Evolutionary conservation across 2,888 invertebrate genomes (phyloP).

Genomic region (Calephelis perditalis): DNA sequence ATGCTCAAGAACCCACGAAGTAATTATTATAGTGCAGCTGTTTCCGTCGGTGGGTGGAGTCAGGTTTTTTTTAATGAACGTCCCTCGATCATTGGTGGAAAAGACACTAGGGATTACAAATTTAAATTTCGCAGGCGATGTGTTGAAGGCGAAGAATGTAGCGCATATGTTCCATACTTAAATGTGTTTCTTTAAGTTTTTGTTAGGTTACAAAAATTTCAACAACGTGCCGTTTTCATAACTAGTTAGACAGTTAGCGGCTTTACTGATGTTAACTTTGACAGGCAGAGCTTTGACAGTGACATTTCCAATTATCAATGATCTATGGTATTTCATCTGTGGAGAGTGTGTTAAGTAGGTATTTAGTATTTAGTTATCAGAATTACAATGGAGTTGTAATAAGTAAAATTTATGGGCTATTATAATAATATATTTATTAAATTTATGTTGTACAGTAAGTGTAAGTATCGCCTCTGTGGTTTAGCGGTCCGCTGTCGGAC

Average conservation of each 20-base stretch:
- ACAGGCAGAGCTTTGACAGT: too few relatives aligned
- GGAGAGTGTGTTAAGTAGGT: too few relatives aligned
- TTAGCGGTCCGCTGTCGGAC: too few relatives aligned
- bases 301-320: too few relatives aligned
- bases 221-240: constrained; percentile 14
- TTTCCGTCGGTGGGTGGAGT: constrained; percentile 70
- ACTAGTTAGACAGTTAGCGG: constrained; percentile 1
- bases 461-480: too few relatives aligned
- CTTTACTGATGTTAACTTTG: constrained; percentile 1
- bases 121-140: constrained; percentile 70
- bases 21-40: constrained; percentile 75
- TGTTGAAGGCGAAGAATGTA: constrained; percentile 65
- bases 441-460: too few relatives aligned
- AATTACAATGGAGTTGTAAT: too few relatives aligned
- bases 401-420: too few relatives aligned
- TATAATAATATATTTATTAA: too few relatives aligned
- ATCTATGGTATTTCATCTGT: too few relatives aligned
- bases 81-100: constrained; percentile 64
- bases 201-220: constrained; percentile 19
- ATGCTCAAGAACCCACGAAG: constrained; percentile 61
- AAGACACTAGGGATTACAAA: constrained; percentile 62
- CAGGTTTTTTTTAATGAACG: constrained; percentile 59
- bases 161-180: constrained; percentile 60
- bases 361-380: too few relatives aligned
- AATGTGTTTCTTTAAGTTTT: constrained; percentile 40